Conservation (phyloP, 2,113 vertebrate species). For the Tetrao urogallus region DNA sequence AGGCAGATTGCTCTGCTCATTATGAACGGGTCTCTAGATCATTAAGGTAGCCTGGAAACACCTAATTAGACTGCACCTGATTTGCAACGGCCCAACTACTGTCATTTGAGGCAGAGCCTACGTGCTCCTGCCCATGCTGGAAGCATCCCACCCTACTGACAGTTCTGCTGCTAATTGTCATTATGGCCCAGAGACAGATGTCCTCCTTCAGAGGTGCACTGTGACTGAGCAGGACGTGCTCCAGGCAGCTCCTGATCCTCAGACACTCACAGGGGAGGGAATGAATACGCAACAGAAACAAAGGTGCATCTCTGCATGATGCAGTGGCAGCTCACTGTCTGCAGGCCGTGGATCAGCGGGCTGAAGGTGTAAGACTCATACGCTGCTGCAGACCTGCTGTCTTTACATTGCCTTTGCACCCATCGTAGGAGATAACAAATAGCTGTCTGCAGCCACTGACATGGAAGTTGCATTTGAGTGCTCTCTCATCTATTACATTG, state of each 20-base stretch:
- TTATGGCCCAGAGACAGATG: background rate
- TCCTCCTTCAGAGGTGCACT: rapidly evolving
- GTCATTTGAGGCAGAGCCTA: background rate
- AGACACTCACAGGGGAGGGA: background rate
- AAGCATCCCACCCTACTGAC: background rate
- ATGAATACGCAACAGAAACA: background rate
- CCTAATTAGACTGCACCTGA: background rate
- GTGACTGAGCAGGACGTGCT: background rate
- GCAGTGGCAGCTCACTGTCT: background rate
- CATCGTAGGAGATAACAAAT: background rate
- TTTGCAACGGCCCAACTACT: background rate
- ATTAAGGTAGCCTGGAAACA: background rate
- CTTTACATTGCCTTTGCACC: background rate
- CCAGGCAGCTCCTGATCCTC: background rate
- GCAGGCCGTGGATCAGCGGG: background rate
- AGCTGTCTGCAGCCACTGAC: background rate
- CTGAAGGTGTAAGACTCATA: background rate
- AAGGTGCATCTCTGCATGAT: background rate
- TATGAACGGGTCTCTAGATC: background rate
- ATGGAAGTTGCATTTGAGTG: background rate
- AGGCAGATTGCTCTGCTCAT: background rate
- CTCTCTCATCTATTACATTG: constrained; percentile 17
- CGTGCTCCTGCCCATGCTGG: background rate
- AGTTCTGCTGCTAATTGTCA: background rate
- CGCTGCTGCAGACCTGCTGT: background rate